Conservation (phyloP, 2,113 vertebrate species). For the Pan paniscus region DNA sequence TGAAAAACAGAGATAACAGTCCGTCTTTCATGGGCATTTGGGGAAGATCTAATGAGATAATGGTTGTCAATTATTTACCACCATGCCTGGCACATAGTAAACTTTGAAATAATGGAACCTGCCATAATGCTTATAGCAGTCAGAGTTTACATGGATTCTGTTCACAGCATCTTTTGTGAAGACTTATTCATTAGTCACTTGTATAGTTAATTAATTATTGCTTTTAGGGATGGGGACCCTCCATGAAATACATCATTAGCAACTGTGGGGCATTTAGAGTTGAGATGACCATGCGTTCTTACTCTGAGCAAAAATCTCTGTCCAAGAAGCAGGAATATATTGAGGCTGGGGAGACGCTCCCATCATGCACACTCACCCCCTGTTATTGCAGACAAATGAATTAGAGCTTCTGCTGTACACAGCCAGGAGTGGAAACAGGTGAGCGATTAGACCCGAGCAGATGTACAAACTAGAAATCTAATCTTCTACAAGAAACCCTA, state of each 20-base stretch:
- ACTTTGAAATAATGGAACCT: not conserved
- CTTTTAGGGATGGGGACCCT: not conserved
- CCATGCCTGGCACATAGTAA: accelerated
- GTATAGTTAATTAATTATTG: not conserved
- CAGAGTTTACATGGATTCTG: not conserved
- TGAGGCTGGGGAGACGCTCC: too few species aligned
- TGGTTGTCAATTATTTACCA: too few species aligned
- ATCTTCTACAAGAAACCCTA: not conserved
- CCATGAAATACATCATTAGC: not conserved
- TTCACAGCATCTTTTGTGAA: not conserved
- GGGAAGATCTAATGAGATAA: not conserved
- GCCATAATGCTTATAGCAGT: accelerated
- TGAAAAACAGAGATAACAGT: not conserved
- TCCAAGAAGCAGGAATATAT: not conserved
- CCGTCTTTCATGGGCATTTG: too few species aligned
- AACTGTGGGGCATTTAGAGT: not conserved
- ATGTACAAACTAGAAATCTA: not conserved
- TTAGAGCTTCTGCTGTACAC: accelerated
- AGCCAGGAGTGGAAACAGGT: not conserved
- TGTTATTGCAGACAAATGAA: not conserved
- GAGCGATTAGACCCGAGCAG: not conserved
- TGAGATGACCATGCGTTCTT: accelerated
- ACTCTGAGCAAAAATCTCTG: not conserved
- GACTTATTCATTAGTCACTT: not conserved
- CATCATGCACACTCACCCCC: accelerated